Conservation (phyloP, 2,113 vertebrate genomes). For the Tragelaphus imberbis region DNA sequence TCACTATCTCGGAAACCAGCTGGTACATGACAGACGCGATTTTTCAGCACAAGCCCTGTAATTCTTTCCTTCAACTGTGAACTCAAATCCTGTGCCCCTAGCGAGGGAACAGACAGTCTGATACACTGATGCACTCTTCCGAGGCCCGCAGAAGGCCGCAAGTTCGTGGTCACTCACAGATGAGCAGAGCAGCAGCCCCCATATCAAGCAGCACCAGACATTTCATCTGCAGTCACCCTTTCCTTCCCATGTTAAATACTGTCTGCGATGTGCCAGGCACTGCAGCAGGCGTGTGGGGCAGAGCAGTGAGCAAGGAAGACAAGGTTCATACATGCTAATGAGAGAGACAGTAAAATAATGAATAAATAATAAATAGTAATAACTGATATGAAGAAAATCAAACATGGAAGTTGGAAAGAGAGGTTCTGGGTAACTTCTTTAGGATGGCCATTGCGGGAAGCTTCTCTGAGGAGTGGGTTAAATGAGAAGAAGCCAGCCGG, state of each 20-base stretch:
- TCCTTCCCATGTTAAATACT: background rate
- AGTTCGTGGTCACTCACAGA: background rate
- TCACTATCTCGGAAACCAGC: background rate
- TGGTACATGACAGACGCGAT: background rate
- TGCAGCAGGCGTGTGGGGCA: background rate
- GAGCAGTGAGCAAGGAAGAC: background rate
- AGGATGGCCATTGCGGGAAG: background rate
- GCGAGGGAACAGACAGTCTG: background rate
- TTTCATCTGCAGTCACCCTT: rapidly evolving
- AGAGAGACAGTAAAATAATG: background rate
- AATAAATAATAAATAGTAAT: background rate
- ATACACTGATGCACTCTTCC: rapidly evolving
- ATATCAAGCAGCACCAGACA: rapidly evolving
- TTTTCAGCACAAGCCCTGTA: background rate
- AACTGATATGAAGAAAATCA: background rate
- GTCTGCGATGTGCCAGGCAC: background rate
- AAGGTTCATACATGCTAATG: background rate
- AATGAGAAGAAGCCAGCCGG: background rate
- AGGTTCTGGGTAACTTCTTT: background rate
- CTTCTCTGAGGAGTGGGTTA: background rate
- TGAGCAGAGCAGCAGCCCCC: too few species aligned
- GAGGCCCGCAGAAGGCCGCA: background rate
- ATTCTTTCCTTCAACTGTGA: background rate
- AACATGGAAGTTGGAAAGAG: background rate
- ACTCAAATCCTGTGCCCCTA: background rate